Evolutionary conservation across 1,140 invertebrate species (phyloP), one percentile per base, ranked within the genome.

Genomic region (Ceratoteleas bidentatus): DNA sequence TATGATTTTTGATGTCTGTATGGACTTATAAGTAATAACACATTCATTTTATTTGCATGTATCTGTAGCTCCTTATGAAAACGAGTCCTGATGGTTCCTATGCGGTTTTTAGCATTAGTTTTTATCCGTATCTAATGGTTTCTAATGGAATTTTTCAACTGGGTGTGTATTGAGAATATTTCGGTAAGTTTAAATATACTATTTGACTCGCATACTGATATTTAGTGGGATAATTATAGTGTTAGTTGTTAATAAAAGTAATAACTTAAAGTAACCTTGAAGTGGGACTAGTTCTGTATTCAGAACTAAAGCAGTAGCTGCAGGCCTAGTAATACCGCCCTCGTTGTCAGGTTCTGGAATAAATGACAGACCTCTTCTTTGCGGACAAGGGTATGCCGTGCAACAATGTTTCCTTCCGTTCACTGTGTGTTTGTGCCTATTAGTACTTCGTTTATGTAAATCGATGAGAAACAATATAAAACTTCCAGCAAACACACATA

Each of bases 381-480:
- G 92, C 0, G 93, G 92, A 85, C 94, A 95, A 9, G 86, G 91
- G 32, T 93, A 92, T 0, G 92, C 91, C 1, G 92, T 92, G 80
- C 94, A 95, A 2, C 93, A 84, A 78, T 94, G 92, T 36, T 90
- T 89, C 4, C 90, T 92, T 4, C 92, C 93, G 66, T 93, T 93
- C 90, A 93, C 93, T 90, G 93, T 93, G 88, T 95, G 94, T 88
- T 95, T 95, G 74, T 95, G 94, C 32, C 91, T 87, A 3, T 93
- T 93, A 50, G 96, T 92, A 76, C 93, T 95, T 60, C 95, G 92
- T 64, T 94, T 92, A 86, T 97, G 95, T 24, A 96, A 91, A 86
- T 96, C 95, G 60, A 96, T 96, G 78, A 96, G 94, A 89, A 96
- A 96, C 43, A 97, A 92, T 0, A 94, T 93, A 60, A 96, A 91